A percentile compares a stretch with the other conserved stretches of the same genome.
Evolutionary conservation across 1,140 invertebrate genomes (phyloP).

Genomic region (Apis cerana): DNA sequence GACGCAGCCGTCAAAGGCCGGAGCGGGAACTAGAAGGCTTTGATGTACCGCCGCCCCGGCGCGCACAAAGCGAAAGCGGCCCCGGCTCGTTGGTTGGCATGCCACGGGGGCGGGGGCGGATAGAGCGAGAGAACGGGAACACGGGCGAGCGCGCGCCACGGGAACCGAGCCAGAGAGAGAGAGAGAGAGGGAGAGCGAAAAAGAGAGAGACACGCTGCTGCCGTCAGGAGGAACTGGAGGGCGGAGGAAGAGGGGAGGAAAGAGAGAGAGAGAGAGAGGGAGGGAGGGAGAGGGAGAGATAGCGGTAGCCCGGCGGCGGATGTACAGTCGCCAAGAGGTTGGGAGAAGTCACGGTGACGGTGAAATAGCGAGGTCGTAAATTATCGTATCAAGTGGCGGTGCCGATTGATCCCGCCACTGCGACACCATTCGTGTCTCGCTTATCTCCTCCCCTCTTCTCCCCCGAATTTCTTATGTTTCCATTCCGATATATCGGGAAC

Average conservation of each 20-base stretch:
- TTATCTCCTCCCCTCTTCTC: background rate
- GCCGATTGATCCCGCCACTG: background rate
- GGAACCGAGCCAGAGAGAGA: constrained; percentile 29
- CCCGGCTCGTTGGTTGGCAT: constrained; percentile 74
- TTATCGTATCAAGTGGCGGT: background rate
- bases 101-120: constrained; percentile 66
- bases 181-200: background rate
- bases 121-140: constrained; percentile 62
- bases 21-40: constrained; percentile 79
- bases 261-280: background rate
- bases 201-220: background rate
- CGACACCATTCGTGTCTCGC: background rate
- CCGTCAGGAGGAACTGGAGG: background rate
- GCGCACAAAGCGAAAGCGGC: constrained; percentile 80
- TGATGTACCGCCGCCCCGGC: constrained; percentile 79
- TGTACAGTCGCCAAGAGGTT: constrained; percentile 44
- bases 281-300: constrained; percentile 24
- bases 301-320: constrained; percentile 16
- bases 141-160: constrained; percentile 41
- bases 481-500: too few species aligned
- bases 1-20: constrained; percentile 79
- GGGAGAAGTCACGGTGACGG: constrained; percentile 10
- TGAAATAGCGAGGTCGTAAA: background rate
- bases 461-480: background rate
- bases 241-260: constrained; percentile 10